Evolutionary conservation across 2,113 vertebrate genomes (phyloP).

Genomic region (Spea bombifrons): DNA sequence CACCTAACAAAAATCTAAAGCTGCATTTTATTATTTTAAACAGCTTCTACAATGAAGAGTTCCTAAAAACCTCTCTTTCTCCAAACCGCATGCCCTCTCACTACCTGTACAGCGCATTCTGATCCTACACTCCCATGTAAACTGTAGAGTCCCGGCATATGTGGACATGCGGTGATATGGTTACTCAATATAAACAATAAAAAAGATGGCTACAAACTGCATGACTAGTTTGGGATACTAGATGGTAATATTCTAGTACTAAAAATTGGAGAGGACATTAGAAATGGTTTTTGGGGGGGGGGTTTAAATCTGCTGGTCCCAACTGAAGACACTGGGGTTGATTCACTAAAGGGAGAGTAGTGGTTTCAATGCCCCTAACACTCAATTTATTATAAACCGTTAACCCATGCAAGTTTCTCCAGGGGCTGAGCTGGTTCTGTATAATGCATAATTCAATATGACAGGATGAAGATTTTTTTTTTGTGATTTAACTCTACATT

Average conservation of each 20-base stretch:
- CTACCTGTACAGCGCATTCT: not conserved
- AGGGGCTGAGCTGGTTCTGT: too few relatives aligned
- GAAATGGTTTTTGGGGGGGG: not conserved
- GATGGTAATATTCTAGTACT: not conserved
- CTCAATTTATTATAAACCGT: too few relatives aligned
- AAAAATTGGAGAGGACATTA: constrained; percentile 8
- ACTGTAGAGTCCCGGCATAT: constrained; percentile 5
- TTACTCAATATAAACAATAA: constrained; percentile 9
- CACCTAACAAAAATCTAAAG: not conserved
- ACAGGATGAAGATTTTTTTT: too few relatives aligned
- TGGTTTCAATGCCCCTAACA: too few relatives aligned
- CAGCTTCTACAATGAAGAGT: not conserved
- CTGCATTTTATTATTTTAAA: too few relatives aligned
- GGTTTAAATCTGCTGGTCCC: constrained; percentile 31
- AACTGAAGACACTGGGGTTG: constrained; percentile 8
- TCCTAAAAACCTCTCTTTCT: not conserved
- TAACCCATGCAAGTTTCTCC: too few relatives aligned
- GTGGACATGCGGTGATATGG: constrained; percentile 31
- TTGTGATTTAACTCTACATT: too few relatives aligned
- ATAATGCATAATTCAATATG: too few relatives aligned
- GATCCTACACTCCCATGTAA: not conserved
- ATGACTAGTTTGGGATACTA: constrained; percentile 13
- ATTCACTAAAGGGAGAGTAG: too few relatives aligned
- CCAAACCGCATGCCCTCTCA: not conserved
- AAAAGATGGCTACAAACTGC: not conserved